phyloP scores from a whole-genome alignment of 2,888 invertebrate genomes.

The Chamaedrilus cognettii region DNA sequence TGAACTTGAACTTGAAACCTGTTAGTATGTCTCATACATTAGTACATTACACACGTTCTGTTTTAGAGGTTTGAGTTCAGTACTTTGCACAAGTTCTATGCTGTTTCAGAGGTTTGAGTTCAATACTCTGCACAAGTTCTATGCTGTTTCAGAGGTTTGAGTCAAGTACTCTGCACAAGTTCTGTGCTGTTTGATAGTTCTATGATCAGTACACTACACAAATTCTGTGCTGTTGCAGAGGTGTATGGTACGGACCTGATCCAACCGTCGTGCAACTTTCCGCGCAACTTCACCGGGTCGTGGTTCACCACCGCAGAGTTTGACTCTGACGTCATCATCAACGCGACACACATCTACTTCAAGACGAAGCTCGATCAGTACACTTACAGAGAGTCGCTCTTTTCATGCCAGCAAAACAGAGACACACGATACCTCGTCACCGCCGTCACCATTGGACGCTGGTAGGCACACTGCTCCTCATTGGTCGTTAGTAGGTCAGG shows the following conservation, averaged over 20 bases:
- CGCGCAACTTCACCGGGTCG: constrained; percentile 89
- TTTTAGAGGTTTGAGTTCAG: too few species aligned
- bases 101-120: too few species aligned
- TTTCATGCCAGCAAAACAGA: constrained; percentile 90
- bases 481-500: neutral
- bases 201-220: too few species aligned
- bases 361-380: constrained; percentile 89
- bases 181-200: too few species aligned
- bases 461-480: constrained; percentile 62
- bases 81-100: too few species aligned
- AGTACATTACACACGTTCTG: too few species aligned
- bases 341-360: constrained; percentile 95
- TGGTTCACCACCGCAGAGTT: constrained; percentile 99
- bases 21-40: too few species aligned
- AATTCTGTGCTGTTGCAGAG: too few species aligned
- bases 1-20: too few species aligned
- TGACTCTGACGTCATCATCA: constrained; percentile 82
- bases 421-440: constrained; percentile 95
- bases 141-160: too few species aligned
- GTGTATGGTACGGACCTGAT: constrained; percentile 56
- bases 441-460: constrained; percentile 91
- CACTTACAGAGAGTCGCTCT: constrained; percentile 75
- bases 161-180: too few species aligned
- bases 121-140: too few species aligned
- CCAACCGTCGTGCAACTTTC: constrained; percentile 86